Evolutionary conservation across 2,113 vertebrate genomes (phyloP), one percentile per base, ranked within the genome.

Genomic region (Odocoileus hemionus): DNA sequence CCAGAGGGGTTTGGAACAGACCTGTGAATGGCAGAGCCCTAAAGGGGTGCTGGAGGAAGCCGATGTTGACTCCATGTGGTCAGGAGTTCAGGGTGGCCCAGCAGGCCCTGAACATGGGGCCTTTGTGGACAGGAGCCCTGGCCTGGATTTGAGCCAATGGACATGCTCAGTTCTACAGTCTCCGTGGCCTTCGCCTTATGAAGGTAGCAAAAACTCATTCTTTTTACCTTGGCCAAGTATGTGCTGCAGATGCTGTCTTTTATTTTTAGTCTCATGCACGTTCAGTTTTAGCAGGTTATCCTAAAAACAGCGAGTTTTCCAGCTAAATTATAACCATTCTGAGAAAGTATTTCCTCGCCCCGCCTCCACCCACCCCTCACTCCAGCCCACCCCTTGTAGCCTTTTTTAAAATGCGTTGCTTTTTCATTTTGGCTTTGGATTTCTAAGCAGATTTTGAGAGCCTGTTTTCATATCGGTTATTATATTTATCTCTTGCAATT

Each of bases 381-480:
- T 21, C 67, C 23, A 43, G n/a, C 67, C 76, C 45, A 12, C 76
- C 76, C 17, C 33, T 80, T 33, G 19, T 7, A 19, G 67, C 19
- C 28, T 47, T 82, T 76, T 74, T 45, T n/a, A 1, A 86, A 97
- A 87, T 28, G 33, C 19, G 9, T 76, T 39, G 50, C 67, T 86
- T 94, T 93, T 95, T 93, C 58, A 70, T 97, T 78, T 96, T 88
- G 94, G 43, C 64, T 97, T 93, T 60, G 36, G 39, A 39, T 50
- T 96, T 96, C 89, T 82, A 47, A 90, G 96, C 85, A 97, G 92
- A 61, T 94, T 95, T 47, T 70, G 91, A 96, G 43, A 91, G 55
- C 82, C 86, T 76, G 80, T 43, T 82, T 97, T 91, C 25, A 45
- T n/a, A 79, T 25, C 33, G 33, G 30, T 74, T 89, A 80, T 91